A percentile compares a stretch with the other conserved stretches of the same genome.
Evolutionary conservation across 2,888 invertebrate species (phyloP).

Genomic region (Thalpophila matura): DNA sequence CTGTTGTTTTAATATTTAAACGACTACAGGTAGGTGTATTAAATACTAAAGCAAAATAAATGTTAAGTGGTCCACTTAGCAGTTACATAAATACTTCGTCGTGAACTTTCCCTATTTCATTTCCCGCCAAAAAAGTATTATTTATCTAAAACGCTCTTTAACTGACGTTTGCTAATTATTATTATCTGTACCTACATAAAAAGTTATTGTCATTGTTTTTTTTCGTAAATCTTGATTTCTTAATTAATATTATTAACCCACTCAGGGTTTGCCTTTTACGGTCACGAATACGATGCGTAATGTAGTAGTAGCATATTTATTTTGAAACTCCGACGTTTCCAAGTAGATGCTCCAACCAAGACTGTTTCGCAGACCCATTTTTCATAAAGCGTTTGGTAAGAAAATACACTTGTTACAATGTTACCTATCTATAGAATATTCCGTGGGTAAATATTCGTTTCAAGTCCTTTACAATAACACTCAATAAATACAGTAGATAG

Average conservation of each 20-base stretch:
- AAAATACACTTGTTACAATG: conserved; percentile 33
- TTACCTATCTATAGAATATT: conserved; percentile 9
- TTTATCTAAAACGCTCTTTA: neutral
- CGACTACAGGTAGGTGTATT: neutral
- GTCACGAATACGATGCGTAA: conserved; percentile 9
- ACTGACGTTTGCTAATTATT: neutral
- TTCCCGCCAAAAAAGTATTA: conserved; percentile 12
- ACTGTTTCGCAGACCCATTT: conserved; percentile 6
- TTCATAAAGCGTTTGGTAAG: conserved; percentile 42
- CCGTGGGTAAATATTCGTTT: conserved; percentile 4
- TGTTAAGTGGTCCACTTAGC: neutral
- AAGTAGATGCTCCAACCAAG: conserved; percentile 31
- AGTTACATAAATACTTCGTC: neutral
- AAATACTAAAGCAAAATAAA: neutral
- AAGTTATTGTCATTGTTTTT: neutral
- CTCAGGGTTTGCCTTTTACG: neutral
- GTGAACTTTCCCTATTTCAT: neutral
- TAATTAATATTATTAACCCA: neutral
- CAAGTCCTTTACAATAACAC: neutral
- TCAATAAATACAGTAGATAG: neutral
- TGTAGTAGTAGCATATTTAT: conserved; percentile 15
- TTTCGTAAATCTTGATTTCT: neutral
- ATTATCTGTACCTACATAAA: neutral
- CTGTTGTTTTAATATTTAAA: conserved; percentile 10
- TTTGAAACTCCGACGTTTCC: conserved; percentile 1